Evolutionary conservation across 2,113 vertebrate species (phyloP).

Genomic region (Leptodactylus fuscus): DNA sequence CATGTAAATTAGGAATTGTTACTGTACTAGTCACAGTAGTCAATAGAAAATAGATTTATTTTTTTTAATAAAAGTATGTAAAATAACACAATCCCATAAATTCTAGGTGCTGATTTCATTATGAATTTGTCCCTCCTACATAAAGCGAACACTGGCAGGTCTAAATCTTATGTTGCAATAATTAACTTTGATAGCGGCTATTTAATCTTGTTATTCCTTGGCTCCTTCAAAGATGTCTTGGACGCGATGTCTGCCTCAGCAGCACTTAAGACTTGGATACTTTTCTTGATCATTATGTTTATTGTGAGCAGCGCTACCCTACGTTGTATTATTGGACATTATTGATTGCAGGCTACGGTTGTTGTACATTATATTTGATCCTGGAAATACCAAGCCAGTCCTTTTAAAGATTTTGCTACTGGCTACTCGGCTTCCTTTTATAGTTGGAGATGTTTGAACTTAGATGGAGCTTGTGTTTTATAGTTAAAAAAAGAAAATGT

Average conservation of each 20-base stretch:
- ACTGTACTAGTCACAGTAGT: too few relatives aligned
- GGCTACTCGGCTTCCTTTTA: constrained; percentile 19
- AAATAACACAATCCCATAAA: not conserved
- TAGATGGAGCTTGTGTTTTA: constrained; percentile 4
- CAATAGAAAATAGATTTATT: too few relatives aligned
- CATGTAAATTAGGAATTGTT: too few relatives aligned
- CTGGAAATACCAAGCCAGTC: constrained; percentile 50
- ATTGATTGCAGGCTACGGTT: constrained; percentile 45
- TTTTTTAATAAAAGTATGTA: too few relatives aligned
- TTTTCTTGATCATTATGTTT: constrained; percentile 56
- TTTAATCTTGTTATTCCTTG: not conserved
- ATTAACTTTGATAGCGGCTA: not conserved
- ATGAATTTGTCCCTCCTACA: not conserved
- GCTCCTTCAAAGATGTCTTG: not conserved
- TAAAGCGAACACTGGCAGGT: not conserved
- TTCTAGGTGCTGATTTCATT: not conserved
- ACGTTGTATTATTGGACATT: constrained; percentile 46
- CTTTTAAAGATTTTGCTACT: constrained; percentile 44
- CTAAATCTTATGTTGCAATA: not conserved
- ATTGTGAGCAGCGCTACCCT: constrained; percentile 34
- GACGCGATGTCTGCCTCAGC: not conserved
- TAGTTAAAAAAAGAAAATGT: not conserved
- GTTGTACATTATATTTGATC: constrained; percentile 51
- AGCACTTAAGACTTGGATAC: constrained; percentile 26
- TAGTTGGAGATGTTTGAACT: constrained; percentile 22